phyloP scores from a whole-genome alignment of 1,140 invertebrate species.

The Papilio polyxenes region DNA sequence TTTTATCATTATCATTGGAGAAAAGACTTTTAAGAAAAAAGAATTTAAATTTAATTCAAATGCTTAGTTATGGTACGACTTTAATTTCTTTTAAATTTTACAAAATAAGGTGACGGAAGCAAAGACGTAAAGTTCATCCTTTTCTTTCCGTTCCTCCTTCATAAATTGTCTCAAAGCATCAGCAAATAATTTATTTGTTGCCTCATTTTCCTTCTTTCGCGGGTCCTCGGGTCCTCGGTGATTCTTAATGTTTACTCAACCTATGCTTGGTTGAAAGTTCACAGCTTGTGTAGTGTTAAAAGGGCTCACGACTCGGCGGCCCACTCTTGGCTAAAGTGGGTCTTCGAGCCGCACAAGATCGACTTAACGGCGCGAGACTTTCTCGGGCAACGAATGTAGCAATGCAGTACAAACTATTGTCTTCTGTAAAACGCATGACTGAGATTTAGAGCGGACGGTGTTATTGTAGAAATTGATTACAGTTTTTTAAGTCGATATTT shows the following conservation, averaged over 20 bases:
- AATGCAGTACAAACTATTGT: constrained; percentile 7
- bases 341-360: not conserved
- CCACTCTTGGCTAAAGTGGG: not conserved
- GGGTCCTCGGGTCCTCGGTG: no score
- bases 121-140: not conserved
- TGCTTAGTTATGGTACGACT: not conserved
- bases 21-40: not conserved
- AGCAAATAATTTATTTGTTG: not conserved
- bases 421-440: not conserved
- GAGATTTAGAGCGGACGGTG: not conserved
- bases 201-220: no score
- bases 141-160: not conserved
- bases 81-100: no score
- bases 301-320: not conserved
- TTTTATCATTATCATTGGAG: not conserved
- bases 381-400: constrained; percentile 12
- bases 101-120: no score
- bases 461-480: not conserved
- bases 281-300: not conserved
- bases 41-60: not conserved
- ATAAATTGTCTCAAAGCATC: not conserved
- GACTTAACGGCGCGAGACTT: constrained; percentile 12
- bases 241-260: no score
- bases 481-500: no score
- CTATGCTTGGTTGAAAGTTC: not conserved